Evolutionary conservation across 2,113 vertebrate genomes (phyloP), one percentile per base, ranked within the genome.

Genomic region (Cyprinodon brontotheroides): DNA sequence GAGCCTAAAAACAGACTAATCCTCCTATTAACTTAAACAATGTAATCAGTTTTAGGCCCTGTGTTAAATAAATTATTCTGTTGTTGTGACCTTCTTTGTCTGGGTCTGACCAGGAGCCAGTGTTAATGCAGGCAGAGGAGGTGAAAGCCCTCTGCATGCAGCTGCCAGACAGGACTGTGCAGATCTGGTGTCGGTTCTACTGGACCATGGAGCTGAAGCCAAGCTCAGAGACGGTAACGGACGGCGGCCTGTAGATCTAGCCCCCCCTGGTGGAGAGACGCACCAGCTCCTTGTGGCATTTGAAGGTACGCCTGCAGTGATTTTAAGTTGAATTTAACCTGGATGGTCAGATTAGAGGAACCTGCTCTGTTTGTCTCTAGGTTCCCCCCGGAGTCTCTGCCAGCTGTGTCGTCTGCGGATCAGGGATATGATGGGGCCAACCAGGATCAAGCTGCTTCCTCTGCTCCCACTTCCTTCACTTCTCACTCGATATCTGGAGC

Each of bases 321-420:
- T 43, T 22, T 53, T 59, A n/a, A 45, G 29, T 9, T 3, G 0
- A 13, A 12, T 1, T 48, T 14, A 12, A 22, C 41, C 22, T 41
- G 37, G 4, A 13, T 61, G 10, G 36, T 61, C 10, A 45, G 70
- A 12, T 57, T 65, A 73, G 12, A 69, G 6, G 14, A 60, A n/a
- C 15, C 53, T 3, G 29, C 3, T 65, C 11, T 86, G 4, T 82
- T 11, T 83, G 15, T 41, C 39, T 65, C 38, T 12, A 92, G 91
- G 11, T 73, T 85, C 85, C 70, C 89, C 91, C 0, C 80, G 86
- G 62, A 85, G 57, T 61, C 89, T 92, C 12, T 79, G 79, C 68
- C 88, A 91, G 82, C 7, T 89, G 72, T 90, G 86, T 39, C 88
- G 91, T 37, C 61, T 92, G 17, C 72, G 74, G 61, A 92, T 92